Base-by-base conservation (phyloP, 1,140 invertebrate species). In the Conopomorpha cramerella region DNA sequence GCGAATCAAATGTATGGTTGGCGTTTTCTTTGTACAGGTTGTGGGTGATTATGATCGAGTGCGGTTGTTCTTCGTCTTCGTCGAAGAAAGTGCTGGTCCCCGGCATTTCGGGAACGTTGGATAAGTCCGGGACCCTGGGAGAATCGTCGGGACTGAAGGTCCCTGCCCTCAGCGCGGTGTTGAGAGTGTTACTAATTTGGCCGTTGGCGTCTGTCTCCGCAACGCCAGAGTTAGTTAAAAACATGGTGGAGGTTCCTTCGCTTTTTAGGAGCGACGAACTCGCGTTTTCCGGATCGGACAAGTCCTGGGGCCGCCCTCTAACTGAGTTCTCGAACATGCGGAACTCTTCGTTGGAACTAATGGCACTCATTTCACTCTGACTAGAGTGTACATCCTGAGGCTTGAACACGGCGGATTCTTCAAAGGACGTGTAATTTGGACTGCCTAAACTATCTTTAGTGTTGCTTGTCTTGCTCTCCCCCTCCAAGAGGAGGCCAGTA, bases 21-120 rank as follows among this genome's bases (percentile, higher is more conserved):
- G 10, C 19, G 10, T 10, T 23, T 6, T 4, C 10, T 4, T 4
- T 29, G 3, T 10, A 4, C 11, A 11, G 3, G 28, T 29, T 29
- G 36, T 70, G 66, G 8, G 67, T 71, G 19, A 74, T 59, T 6
- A 74, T 74, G 29, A 74, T 71, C 13, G 70, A 74, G 48, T 74
- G 70, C 3, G 70, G 70, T 36, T 74, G 70, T n/a, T n/a, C n/a
- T n/a, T n/a, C n/a, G n/a, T n/a, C n/a, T n/a, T n/a, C n/a, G n/a
- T n/a, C n/a, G n/a, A n/a, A n/a, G n/a, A n/a, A n/a, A n/a, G n/a
- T n/a, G n/a, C n/a, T n/a, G n/a, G n/a, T n/a, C n/a, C n/a, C n/a
- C n/a, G n/a, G n/a, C n/a, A n/a, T n/a, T n/a, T n/a, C n/a, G n/a
- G n/a, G n/a, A n/a, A n/a, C n/a, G n/a, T n/a, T n/a, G n/a, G n/a